Conservation (phyloP, 2,888 invertebrate genomes). For the Tenthredo scrophulariae region DNA sequence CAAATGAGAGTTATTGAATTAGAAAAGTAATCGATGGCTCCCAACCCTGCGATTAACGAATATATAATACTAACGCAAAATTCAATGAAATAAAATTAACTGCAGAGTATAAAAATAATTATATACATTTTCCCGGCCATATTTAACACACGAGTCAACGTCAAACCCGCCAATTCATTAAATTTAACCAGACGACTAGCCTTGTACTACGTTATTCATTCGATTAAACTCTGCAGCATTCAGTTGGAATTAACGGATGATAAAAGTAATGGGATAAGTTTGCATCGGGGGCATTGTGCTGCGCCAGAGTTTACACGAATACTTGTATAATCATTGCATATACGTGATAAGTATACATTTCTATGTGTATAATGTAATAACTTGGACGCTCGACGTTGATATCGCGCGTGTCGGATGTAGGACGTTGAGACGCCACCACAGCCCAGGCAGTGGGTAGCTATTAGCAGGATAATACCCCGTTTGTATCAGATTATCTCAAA, state of each 20-base stretch:
- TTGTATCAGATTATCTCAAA: slow-evolving; percentile 26
- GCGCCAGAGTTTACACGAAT: not conserved
- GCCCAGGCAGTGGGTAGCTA: not conserved
- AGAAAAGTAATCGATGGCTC: no score
- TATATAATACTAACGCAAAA: not conserved
- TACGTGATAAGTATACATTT: not conserved
- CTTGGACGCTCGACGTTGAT: slow-evolving; percentile 21
- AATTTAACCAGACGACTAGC: not conserved
- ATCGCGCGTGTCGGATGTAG: not conserved
- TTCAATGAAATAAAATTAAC: not conserved
- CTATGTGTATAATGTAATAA: slow-evolving; percentile 22
- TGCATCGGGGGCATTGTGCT: slow-evolving; percentile 23
- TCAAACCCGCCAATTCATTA: not conserved
- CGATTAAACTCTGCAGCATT: slow-evolving; percentile 44
- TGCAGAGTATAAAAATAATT: not conserved
- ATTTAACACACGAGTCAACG: not conserved
- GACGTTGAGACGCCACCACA: not conserved
- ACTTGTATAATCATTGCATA: slow-evolving; percentile 8
- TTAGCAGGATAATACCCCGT: slow-evolving; percentile 26
- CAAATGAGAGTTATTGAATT: no score
- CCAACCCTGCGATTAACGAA: no score
- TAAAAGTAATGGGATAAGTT: slow-evolving; percentile 49
- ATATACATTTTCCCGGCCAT: not conserved
- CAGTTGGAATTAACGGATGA: slow-evolving; percentile 33
- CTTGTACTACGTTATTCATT: slow-evolving; percentile 30